These are phyloP conservation scores for Slavum lentiscoides DNA, from an alignment of 2,888 invertebrate species.

Conservation along the genomic window DNA sequence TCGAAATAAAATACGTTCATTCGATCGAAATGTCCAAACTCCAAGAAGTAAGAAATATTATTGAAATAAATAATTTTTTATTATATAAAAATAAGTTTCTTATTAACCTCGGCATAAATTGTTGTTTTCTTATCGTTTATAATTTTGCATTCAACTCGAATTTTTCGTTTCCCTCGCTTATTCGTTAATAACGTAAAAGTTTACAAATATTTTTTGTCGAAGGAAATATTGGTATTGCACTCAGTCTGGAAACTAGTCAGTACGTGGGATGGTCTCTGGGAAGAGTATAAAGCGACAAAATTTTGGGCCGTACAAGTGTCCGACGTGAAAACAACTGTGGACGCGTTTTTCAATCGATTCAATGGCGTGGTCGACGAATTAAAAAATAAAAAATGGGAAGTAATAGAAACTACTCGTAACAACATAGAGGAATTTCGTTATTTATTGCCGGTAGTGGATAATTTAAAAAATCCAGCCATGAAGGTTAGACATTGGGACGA, in stretches of 20 bases:
- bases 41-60: slow-evolving; percentile 24
- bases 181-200: neutral
- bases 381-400: slow-evolving; percentile 39
- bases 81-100: too few relatives aligned
- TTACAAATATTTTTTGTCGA: neutral
- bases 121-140: too few relatives aligned
- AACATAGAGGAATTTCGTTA: slow-evolving; percentile 4
- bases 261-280: slow-evolving; percentile 83
- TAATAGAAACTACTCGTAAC: slow-evolving; percentile 23
- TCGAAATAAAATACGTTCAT: slow-evolving; percentile 14
- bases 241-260: slow-evolving; percentile 57
- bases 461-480: slow-evolving; percentile 84
- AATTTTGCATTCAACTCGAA: too few relatives aligned
- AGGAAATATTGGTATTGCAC: slow-evolving; percentile 28
- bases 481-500: slow-evolving; percentile 81
- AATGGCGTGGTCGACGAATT: neutral
- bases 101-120: too few relatives aligned
- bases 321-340: slow-evolving; percentile 75
- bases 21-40: slow-evolving; percentile 7
- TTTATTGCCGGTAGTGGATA: slow-evolving; percentile 74
- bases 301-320: slow-evolving; percentile 79
- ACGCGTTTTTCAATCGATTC: slow-evolving; percentile 65
- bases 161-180: too few relatives aligned
- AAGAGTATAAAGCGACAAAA: slow-evolving; percentile 73
- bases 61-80: too few relatives aligned